Evolutionary conservation across 2,888 invertebrate genomes (phyloP), one percentile per base, ranked within the genome.

Genomic region (Mesopsocus fuscifrons): DNA sequence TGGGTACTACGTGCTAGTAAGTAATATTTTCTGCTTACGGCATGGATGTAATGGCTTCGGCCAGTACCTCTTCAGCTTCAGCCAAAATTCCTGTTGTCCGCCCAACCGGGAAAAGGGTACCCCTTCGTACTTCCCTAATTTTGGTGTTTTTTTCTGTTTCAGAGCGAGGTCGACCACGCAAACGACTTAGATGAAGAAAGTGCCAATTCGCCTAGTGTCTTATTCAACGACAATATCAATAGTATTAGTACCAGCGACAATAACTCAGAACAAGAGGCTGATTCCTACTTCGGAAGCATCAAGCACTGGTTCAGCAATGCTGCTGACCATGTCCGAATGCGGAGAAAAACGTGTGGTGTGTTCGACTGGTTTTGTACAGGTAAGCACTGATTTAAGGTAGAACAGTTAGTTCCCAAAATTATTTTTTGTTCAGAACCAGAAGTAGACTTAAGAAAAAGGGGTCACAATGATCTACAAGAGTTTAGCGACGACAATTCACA

Each of bases 201-300:
- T 38, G 38, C 38, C 38, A 38, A 38, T 38, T 20, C 15, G 17
- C 15, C 5, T 16, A 33, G 38, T 38, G 38, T 38, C 38, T 38
- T 38, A 38, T 13, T 13, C 21, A 38, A 20, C 16, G 38, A 38
- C 38, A 38, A 38, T 38, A 38, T 18, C n/a, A n/a, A n/a, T n/a
- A n/a, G n/a, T n/a, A 18, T 18, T 18, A 18, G 5, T 38, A 38
- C 18, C n/a, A 38, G 16, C n/a, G n/a, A 15, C 20, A 21, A 20
- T 21, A 20, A 38, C 21, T 9, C 8, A 9, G 20, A 38, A 6
- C n/a, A 18, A 38, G 17, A 38, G 15, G 33, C 15, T 33, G n/a
- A 15, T 18, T 38, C 38, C n/a, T 38, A 38, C 20, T 38, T 38
- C 15, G 38, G 20, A 15, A 15, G 20, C n/a, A n/a, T 38, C 15